phyloP scores from a whole-genome alignment of 2,113 vertebrate species.

The Anhinga anhinga region DNA sequence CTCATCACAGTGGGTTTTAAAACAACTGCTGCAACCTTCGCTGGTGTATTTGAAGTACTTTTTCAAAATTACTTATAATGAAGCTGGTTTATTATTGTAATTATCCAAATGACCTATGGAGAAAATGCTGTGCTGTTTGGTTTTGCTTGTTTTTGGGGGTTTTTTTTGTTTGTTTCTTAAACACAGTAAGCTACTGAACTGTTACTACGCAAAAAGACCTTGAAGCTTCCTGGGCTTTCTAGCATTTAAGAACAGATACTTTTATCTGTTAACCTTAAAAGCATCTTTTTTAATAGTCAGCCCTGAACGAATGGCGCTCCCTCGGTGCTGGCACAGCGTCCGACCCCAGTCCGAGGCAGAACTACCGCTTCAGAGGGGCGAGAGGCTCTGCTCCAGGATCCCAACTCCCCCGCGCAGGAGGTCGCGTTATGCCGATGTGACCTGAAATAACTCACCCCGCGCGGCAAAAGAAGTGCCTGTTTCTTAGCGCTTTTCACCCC shows the following conservation, averaged over 20 bases:
- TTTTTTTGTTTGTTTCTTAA: background rate
- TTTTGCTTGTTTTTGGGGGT: background rate
- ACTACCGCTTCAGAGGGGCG: accelerated
- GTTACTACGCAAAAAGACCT: background rate
- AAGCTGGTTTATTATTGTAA: background rate
- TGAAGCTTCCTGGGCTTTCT: background rate
- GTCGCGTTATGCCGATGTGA: accelerated
- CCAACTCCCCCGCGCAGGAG: too few relatives aligned
- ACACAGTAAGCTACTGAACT: background rate
- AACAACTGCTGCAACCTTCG: background rate
- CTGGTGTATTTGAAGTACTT: background rate
- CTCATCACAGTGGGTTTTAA: background rate
- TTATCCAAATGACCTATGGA: background rate
- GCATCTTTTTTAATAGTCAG: background rate
- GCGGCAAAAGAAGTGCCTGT: accelerated
- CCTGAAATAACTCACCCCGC: background rate
- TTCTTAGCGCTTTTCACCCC: background rate
- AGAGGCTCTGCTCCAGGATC: background rate
- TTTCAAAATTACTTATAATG: background rate
- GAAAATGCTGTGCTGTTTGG: background rate
- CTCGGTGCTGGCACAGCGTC: too few relatives aligned
- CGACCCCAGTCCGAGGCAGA: accelerated
- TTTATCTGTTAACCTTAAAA: background rate
- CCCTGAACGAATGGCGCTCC: accelerated
- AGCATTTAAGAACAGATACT: accelerated